Evolutionary conservation across 2,113 vertebrate species (phyloP).

Genomic region (Paratilapia polleni): DNA sequence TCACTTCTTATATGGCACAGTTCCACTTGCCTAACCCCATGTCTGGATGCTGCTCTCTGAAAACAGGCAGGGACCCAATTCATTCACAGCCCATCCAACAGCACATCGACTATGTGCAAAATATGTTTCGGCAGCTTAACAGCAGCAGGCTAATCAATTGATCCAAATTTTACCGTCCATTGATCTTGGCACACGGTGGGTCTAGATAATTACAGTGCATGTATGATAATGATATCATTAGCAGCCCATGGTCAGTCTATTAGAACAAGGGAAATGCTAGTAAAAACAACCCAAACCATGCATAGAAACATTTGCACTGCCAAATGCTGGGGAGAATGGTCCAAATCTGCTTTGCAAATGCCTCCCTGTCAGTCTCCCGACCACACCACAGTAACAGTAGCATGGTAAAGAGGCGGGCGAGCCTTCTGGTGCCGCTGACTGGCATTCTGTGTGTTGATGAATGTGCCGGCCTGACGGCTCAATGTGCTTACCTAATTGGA

Average conservation of each 20-base stretch:
- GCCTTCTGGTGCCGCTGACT: slow-evolving; percentile 68
- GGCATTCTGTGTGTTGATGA: slow-evolving; percentile 69
- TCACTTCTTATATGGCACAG: slow-evolving; percentile 49
- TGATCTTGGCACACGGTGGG: slow-evolving; percentile 57
- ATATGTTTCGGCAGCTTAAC: slow-evolving; percentile 67
- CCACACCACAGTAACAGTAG: slow-evolving; percentile 41
- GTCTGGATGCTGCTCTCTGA: slow-evolving; percentile 52
- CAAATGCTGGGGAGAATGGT: slow-evolving; percentile 42
- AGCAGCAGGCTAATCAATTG: slow-evolving; percentile 63
- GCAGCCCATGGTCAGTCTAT: slow-evolving; percentile 37
- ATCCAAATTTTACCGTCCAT: slow-evolving; percentile 64
- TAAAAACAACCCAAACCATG: slow-evolving; percentile 44
- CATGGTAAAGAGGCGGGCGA: slow-evolving; percentile 8
- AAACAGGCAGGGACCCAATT: slow-evolving; percentile 50
- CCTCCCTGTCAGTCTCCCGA: slow-evolving; percentile 29
- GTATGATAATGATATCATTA: slow-evolving; percentile 65
- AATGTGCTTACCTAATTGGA: slow-evolving; percentile 81
- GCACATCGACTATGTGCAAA: slow-evolving; percentile 53
- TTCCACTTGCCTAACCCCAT: slow-evolving; percentile 52
- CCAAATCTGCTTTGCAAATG: slow-evolving; percentile 61
- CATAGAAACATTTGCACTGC: slow-evolving; percentile 56
- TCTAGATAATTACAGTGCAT: slow-evolving; percentile 43
- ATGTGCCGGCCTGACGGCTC: slow-evolving; percentile 73
- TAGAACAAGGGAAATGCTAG: slow-evolving; percentile 14
- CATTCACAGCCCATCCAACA: slow-evolving; percentile 42